Conservation (phyloP, 2,113 vertebrate genomes). For the Alosa alosa region DNA sequence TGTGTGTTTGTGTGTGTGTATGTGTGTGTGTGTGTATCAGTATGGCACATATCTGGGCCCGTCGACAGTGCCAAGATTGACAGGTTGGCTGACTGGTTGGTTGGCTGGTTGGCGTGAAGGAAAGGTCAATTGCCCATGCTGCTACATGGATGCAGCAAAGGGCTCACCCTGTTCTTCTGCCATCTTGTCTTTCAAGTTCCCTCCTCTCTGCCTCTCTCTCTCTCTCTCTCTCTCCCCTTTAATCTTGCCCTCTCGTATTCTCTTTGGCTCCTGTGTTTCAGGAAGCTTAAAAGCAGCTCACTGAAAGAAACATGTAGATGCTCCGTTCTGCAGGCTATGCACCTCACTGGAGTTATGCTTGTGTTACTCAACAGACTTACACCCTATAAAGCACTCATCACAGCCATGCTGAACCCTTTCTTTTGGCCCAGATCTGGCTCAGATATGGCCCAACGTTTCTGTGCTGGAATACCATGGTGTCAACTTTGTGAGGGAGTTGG, state of each 20-base stretch:
- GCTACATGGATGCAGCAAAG: neutral
- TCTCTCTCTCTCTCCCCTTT: neutral
- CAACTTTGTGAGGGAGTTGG: neutral
- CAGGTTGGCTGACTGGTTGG: neutral
- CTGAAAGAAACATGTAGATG: no score
- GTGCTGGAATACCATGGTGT: no score
- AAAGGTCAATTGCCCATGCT: slow-evolving; percentile 35
- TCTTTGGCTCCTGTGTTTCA: neutral
- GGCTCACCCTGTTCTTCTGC: neutral
- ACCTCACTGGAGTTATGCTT: neutral
- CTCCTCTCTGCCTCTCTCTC: neutral
- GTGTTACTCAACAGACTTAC: no score
- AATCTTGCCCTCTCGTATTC: neutral
- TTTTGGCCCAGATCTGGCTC: no score
- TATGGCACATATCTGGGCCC: neutral
- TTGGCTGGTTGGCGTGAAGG: slow-evolving; percentile 10
- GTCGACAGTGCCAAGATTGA: neutral
- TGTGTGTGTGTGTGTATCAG: neutral
- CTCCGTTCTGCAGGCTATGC: neutral
- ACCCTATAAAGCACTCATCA: no score
- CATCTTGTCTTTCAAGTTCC: neutral
- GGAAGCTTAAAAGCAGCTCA: neutral
- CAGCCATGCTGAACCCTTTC: no score
- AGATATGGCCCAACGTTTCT: no score
- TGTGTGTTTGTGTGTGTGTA: neutral